Percentiles rank a stretch among this genome's conserved stretches.
These are phyloP conservation scores for Tetranychus cinnabarinus DNA, from an alignment of 1,140 invertebrate species.

Conservation along the genomic window DNA sequence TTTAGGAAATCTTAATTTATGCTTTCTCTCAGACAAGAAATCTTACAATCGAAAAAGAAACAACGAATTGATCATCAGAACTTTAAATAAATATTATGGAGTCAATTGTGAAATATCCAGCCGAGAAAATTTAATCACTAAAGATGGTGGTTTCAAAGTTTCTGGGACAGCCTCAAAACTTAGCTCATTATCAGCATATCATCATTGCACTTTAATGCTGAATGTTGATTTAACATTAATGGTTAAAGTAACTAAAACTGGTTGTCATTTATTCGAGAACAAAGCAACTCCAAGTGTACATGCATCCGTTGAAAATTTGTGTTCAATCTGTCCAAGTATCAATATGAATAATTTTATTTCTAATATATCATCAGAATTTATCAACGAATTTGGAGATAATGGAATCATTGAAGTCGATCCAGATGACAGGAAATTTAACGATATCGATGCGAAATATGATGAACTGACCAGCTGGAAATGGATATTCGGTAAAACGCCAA, in stretches of 20 bases:
- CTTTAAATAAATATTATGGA: conserved; percentile 39
- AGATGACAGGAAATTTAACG: conserved; percentile 56
- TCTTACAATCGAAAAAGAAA: conserved; percentile 60
- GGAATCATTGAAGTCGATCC: conserved; percentile 15
- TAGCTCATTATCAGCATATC: conserved; percentile 57
- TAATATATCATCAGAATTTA: neutral
- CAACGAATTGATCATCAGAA: conserved; percentile 52
- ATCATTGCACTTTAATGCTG: conserved; percentile 77
- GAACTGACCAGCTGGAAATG: conserved; percentile 24
- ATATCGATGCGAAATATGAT: conserved; percentile 34
- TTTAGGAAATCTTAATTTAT: conserved; percentile 67
- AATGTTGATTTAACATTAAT: conserved; percentile 50
- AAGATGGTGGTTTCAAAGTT: conserved; percentile 27
- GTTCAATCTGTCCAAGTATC: conserved; percentile 39
- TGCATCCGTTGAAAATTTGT: conserved; percentile 52
- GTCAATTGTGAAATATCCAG: neutral
- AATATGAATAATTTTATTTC: conserved; percentile 27
- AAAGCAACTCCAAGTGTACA: conserved; percentile 55
- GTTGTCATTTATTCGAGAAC: conserved; percentile 30
- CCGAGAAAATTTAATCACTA: conserved; percentile 10
- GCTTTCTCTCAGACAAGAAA: conserved; percentile 56
- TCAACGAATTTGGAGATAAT: neutral
- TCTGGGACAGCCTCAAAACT: conserved; percentile 80
- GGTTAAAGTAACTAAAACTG: conserved; percentile 16
- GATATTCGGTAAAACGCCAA: neutral